phyloP scores from a whole-genome alignment of 2,888 invertebrate genomes.

The Theodoxus fluviatilis region DNA sequence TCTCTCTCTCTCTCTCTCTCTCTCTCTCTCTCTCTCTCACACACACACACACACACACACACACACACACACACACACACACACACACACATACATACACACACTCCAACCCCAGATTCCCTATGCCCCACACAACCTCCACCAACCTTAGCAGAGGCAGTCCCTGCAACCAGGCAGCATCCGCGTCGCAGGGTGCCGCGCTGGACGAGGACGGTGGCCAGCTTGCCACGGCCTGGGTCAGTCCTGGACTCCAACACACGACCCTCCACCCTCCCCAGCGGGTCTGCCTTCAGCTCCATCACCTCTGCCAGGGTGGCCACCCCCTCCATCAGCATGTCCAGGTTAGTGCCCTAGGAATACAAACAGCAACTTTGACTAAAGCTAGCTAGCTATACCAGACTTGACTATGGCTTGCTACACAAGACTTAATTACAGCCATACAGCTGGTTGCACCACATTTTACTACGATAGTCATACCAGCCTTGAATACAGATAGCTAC shows the following conservation, averaged over 20 bases:
- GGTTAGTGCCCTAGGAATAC: conserved; percentile 72
- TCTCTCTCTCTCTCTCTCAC: too few relatives aligned
- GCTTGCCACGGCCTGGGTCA: conserved; percentile 76
- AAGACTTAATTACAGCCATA: too few relatives aligned
- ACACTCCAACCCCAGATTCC: too few relatives aligned
- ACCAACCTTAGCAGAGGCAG: conserved; percentile 79
- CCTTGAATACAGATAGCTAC: too few relatives aligned
- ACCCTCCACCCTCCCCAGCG: conserved; percentile 85
- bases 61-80: too few relatives aligned
- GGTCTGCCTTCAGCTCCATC: conserved; percentile 85
- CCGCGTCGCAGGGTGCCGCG: conserved; percentile 85
- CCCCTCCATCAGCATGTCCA: conserved; percentile 82
- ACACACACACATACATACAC: too few relatives aligned
- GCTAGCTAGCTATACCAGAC: too few relatives aligned
- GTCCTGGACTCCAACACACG: conserved; percentile 86
- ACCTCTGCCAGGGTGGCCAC: conserved; percentile 77
- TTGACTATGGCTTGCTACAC: too few relatives aligned
- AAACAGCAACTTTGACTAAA: conserved; percentile 24
- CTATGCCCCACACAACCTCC: background rate
- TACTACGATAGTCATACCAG: too few relatives aligned
- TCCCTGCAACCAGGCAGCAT: conserved; percentile 81
- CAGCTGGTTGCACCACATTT: too few relatives aligned
- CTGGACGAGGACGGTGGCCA: conserved; percentile 84
- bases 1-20: too few relatives aligned
- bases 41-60: too few relatives aligned